Conservation (phyloP, 2,113 vertebrate species). For the Polypterus bichir region DNA sequence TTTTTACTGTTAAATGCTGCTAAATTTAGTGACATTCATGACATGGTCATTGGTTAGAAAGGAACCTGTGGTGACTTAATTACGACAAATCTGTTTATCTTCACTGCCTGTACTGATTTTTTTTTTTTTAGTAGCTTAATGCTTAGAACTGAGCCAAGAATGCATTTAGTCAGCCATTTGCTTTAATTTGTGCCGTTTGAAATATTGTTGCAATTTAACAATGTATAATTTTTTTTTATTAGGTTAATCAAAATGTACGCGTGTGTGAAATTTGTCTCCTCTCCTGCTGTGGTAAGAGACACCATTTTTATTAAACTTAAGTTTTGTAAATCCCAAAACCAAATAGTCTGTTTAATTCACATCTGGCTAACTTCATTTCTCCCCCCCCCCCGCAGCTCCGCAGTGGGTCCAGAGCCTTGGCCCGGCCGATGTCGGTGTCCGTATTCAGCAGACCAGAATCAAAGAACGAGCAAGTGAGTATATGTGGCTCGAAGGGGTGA, state of each 20-base stretch:
- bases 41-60: too few relatives aligned
- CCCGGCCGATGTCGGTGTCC: constrained; percentile 45
- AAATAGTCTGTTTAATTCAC: not conserved
- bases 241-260: constrained; percentile 55
- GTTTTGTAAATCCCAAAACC: too few relatives aligned
- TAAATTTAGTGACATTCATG: too few relatives aligned
- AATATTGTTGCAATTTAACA: not conserved
- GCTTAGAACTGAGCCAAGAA: too few relatives aligned
- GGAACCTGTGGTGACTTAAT: too few relatives aligned
- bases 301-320: not conserved
- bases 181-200: too few relatives aligned
- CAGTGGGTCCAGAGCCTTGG: constrained; percentile 52
- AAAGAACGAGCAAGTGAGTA: constrained; percentile 42
- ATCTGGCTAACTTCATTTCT: not conserved
- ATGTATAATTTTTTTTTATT: not conserved
- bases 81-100: too few relatives aligned
- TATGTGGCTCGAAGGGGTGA: not conserved
- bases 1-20: too few relatives aligned
- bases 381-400: constrained; percentile 35
- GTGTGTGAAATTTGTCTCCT: constrained; percentile 56
- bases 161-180: too few relatives aligned
- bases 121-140: too few relatives aligned
- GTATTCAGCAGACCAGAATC: constrained; percentile 49
- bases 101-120: too few relatives aligned
- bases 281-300: constrained; percentile 52